Conservation (phyloP, 2,888 invertebrate species). For the Dysmachus trigonus region DNA sequence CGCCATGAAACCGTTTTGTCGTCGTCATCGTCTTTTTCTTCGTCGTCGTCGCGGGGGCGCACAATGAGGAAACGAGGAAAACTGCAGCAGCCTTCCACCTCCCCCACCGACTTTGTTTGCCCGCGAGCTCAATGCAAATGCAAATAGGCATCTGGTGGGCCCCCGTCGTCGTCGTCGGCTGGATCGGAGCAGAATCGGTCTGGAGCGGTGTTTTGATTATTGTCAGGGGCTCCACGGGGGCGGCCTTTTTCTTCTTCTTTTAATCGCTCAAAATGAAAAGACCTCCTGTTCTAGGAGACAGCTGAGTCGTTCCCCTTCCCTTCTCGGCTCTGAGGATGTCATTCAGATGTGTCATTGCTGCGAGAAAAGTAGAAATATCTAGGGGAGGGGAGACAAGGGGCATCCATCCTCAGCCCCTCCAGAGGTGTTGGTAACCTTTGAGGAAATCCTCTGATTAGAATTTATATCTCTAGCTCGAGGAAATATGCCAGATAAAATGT, state of each 20-base stretch:
- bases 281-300: background rate
- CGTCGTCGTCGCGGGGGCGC: background rate
- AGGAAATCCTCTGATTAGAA: conserved; percentile 27
- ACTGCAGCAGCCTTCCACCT: background rate
- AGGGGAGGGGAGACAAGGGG: background rate
- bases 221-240: background rate
- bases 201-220: background rate
- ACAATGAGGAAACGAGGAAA: background rate
- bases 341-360: background rate
- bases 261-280: conserved; percentile 11
- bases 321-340: background rate
- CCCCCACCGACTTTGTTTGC: background rate
- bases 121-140: background rate
- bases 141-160: background rate
- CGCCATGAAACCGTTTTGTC: background rate
- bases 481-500: background rate
- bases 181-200: background rate
- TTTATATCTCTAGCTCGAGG: background rate
- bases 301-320: background rate
- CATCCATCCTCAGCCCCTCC: background rate
- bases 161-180: too few species aligned
- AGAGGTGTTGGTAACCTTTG: background rate
- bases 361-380: background rate
- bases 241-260: background rate
- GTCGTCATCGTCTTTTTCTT: background rate